Base-by-base conservation (phyloP, 2,113 vertebrate genomes). In the Clupea harengus region DNA sequence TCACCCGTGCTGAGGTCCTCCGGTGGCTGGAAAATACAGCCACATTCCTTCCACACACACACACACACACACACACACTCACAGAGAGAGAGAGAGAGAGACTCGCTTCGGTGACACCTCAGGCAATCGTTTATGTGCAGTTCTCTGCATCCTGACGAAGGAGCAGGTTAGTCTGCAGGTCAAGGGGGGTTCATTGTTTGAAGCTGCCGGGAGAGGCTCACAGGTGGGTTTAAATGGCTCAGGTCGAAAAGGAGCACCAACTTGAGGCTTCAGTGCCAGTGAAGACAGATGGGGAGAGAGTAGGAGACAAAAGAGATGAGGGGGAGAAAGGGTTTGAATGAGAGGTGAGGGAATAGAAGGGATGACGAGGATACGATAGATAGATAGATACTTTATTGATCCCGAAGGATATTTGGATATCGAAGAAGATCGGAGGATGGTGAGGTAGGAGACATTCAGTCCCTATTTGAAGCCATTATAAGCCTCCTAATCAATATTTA, bases 1-100 rank as follows among this genome's bases (percentile, higher is more conserved):
- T 82, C 60, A 84, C 46, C 86, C 22, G 67, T 83, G 13, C 85
- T 87, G 81, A 75, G 39, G 39, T 84, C 60, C n/a, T 75, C 28
- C 67, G 15, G 67, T 75, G 25, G 28, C 28, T 75, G 67, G 28
- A 67, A 67, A 28, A 75, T 45, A 47, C 64, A 72, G n/a, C 20
- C 13, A 25, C 13, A 84, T 15, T 17, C 50, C 45, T 22, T 83
- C 25, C 32, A 25, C 39, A 18, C 57, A 84, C 82, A 52, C 57
- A 64, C 18, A 64, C 20, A 64, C 57, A 64, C 20, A 64, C 20
- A 64, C 28, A 84, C 44, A 60, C 60, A 84, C 45, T n/a, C 44
- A 84, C 45, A 28, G 39, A 39, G 39, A 64, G 18, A 64, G 18
- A 64, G 18, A 64, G 18, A 64, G 39, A 39, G 39, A 39, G 39